Evolutionary conservation across 2,888 invertebrate genomes (phyloP), one percentile per base, ranked within the genome.

Genomic region (Trisateles emortualis): DNA sequence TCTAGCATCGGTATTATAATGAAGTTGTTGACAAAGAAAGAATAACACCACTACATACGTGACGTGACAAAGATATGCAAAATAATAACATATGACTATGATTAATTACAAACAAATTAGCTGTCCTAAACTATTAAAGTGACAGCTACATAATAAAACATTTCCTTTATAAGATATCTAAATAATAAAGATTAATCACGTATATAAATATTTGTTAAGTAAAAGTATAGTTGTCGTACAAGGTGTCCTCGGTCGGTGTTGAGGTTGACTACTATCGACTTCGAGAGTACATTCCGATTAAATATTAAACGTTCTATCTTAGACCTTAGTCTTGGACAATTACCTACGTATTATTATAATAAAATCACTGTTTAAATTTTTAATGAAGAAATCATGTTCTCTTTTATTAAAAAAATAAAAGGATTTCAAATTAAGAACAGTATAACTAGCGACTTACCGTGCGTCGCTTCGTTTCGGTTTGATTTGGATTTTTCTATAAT

Each of bases 221-320:
- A 85, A 88, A 82, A 85, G 84, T 84, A 64, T 72, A 79, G 81
- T 64, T 62, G 68, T 79, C 77, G 61, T 68, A 69, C 74, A 76
- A 67, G 75, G 66, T 81, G 89, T 79, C 90, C 90, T 90, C 87
- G 88, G 72, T 59, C 60, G 49, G 76, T 77, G 81, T 74, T 86
- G 81, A 91, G 91, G 91, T 80, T 87, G 72, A 87, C 91, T 85
- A 90, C 91, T 86, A 91, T 91, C 90, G 80, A 78, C 74, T 74
- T 91, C 90, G 80, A 79, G 73, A 78, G 74, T 73, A 65, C 74
- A 83, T 82, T 78, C 82, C 76, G 17, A 41, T 24, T n/a, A 36
- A 26, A 26, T 26, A 26, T 26, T 26, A 8, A 26, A 32, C 26
- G 9, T 16, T 35, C 29, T 14, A 32, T 36, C 29, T 24, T 22